Evolutionary conservation across 2,888 invertebrate species (phyloP).

Genomic region (Diarsia brunnea): DNA sequence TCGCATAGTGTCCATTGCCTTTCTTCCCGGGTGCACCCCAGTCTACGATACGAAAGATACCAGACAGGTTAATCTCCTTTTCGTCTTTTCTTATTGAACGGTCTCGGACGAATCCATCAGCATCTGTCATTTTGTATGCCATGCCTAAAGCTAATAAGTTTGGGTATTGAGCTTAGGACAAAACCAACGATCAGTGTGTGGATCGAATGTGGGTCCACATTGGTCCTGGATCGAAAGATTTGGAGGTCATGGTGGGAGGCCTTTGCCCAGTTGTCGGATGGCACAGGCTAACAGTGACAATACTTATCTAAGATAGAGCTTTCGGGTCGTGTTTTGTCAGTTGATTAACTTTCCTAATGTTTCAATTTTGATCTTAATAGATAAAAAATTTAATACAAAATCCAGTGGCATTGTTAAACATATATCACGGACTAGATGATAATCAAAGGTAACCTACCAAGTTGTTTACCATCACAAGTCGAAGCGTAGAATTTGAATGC

Average conservation of each 20-base stretch:
- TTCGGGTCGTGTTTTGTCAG: not conserved
- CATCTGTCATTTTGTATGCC: not conserved
- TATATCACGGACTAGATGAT: not conserved
- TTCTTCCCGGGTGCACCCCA: not conserved
- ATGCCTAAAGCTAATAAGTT: not conserved
- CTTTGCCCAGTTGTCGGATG: too few species aligned
- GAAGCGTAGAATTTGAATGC: conserved; percentile 42
- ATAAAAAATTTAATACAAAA: not conserved
- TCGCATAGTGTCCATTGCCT: not conserved
- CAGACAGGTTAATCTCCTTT: not conserved
- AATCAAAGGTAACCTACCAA: not conserved
- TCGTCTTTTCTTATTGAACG: not conserved
- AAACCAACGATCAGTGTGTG: too few species aligned
- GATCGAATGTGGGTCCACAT: too few species aligned
- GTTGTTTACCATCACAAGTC: conserved; percentile 20
- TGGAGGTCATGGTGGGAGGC: too few species aligned
- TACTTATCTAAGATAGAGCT: not conserved
- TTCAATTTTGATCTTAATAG: not conserved
- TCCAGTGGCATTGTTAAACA: not conserved
- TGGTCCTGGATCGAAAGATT: too few species aligned
- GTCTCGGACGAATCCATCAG: not conserved
- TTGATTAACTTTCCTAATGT: not conserved
- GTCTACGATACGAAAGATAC: not conserved
- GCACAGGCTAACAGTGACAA: too few species aligned
- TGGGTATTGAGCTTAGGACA: not conserved